Evolutionary conservation across 1,140 invertebrate genomes (phyloP), one percentile per base, ranked within the genome.

Genomic region (Drosophila nikananu): DNA sequence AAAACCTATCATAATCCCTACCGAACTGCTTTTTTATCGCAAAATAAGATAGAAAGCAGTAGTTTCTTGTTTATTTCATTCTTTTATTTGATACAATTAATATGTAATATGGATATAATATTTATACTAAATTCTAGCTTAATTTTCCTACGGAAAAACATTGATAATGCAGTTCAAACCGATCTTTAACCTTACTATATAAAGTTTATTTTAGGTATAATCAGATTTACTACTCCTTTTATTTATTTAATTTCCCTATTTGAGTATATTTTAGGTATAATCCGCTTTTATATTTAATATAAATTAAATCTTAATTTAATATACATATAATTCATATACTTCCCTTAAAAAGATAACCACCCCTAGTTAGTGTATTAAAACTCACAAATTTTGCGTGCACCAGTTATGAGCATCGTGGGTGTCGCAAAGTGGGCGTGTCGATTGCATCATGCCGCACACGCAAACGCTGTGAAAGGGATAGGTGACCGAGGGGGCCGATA

Each of bases 381-480:
- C 51, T 65, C 66, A 83, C 76, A 76, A 78, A 89, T 78, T 75
- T 68, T 70, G 62, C 76, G 81, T 78, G 62, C 46, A 41, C 63
- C 59, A 59, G 81, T 77, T 84, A 67, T 63, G 64, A 51, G 77
- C 63, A 37, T 35, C 32, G 63, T 61, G 81, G 25, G 60, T 86
- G 73, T 74, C 77, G 51, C 61, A 57, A 30, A 78, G 68, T 81
- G 84, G 77, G 84, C 81, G 81, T 89, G 81, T 83, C 83, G 64
- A 83, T 87, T 62, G 70, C 83, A 82, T 49, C 48, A 41, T 48
- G 37, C 68, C 27, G 55, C 49, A 49, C 58, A 39, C 35, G 39
- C 71, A 68, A 51, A 41, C 42, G 54, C n/a, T 55, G 12, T 21
- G 41, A 46, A 46, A 57, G 23, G 41, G 35, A 59, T 27, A 30